Evolutionary conservation across 2,113 vertebrate species (phyloP).

Genomic region (Planiliza haematocheilus): DNA sequence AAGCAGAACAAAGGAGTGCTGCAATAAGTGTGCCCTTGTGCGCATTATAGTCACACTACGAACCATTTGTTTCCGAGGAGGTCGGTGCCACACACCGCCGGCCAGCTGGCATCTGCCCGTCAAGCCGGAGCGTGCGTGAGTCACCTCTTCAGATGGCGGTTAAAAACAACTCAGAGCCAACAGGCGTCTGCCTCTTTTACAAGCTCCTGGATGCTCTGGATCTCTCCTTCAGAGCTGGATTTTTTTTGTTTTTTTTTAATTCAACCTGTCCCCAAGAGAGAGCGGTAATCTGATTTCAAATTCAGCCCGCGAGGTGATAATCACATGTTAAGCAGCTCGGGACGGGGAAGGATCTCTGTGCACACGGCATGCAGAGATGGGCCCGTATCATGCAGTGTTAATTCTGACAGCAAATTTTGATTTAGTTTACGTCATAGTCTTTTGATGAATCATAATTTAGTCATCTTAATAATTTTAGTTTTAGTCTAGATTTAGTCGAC

Average conservation of each 20-base stretch:
- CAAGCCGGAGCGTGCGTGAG: slow-evolving; percentile 33
- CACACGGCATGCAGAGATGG: slow-evolving; percentile 26
- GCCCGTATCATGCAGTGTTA: too few species aligned
- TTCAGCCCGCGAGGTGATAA: slow-evolving; percentile 70
- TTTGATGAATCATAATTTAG: too few species aligned
- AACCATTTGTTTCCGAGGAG: slow-evolving; percentile 3
- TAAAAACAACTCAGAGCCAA: slow-evolving; percentile 22
- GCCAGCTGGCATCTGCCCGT: slow-evolving; percentile 33
- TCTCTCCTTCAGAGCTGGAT: slow-evolving; percentile 4
- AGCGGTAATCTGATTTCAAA: slow-evolving; percentile 68
- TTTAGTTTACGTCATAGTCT: too few species aligned
- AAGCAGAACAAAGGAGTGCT: slow-evolving; percentile 31
- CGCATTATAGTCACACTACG: slow-evolving; percentile 12
- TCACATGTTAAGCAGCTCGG: slow-evolving; percentile 50
- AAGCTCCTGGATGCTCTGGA: not conserved
- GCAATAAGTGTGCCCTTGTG: slow-evolving; percentile 15
- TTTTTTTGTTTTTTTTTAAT: too few species aligned
- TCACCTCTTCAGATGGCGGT: slow-evolving; percentile 21
- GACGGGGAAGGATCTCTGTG: slow-evolving; percentile 43
- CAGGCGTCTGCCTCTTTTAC: slow-evolving; percentile 12
- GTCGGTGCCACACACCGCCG: slow-evolving; percentile 18
- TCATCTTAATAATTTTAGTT: too few species aligned
- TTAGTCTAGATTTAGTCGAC: too few species aligned
- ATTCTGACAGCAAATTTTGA: too few species aligned
- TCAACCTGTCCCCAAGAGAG: slow-evolving; percentile 55